Conservation (phyloP, 2,797 vertebrate genomes). For the Lepus oiostolus region DNA sequence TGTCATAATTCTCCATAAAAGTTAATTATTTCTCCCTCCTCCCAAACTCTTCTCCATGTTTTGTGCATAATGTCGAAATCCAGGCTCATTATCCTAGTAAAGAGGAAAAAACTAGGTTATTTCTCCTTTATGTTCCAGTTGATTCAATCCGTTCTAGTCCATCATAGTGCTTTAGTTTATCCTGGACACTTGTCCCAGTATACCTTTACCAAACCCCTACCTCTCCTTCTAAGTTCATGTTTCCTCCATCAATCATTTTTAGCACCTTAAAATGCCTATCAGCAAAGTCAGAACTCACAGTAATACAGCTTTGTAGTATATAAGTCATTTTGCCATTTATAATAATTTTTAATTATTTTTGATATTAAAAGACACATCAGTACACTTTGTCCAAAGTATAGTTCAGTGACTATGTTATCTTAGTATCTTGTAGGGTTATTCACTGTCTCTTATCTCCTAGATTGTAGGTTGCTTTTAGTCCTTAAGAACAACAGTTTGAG, state of each 20-base stretch:
- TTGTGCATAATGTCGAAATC: not conserved
- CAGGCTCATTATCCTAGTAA: not conserved
- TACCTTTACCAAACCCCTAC: not conserved
- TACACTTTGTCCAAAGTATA: not conserved
- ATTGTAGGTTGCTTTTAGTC: not conserved
- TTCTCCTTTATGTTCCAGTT: not conserved
- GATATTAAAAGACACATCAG: not conserved
- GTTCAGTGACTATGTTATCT: conserved; percentile 2
- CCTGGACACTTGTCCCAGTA: rapidly evolving
- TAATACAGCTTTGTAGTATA: not conserved
- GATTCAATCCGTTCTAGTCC: not conserved
- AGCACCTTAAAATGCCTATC: not conserved
- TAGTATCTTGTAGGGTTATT: not conserved
- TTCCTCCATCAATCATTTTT: conserved; percentile 30
- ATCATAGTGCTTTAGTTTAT: not conserved
- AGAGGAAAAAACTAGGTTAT: not conserved
- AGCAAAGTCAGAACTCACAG: not conserved
- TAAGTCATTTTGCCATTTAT: not conserved
- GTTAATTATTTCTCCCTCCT: not conserved
- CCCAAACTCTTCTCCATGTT: not conserved
- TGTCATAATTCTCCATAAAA: not conserved
- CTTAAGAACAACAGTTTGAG: conserved; percentile 18
- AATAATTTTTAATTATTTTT: conserved; percentile 14
- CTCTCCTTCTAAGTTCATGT: not conserved
- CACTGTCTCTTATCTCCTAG: not conserved